Evolutionary conservation across 2,113 vertebrate species (phyloP).

Genomic region (Lontra canadensis): DNA sequence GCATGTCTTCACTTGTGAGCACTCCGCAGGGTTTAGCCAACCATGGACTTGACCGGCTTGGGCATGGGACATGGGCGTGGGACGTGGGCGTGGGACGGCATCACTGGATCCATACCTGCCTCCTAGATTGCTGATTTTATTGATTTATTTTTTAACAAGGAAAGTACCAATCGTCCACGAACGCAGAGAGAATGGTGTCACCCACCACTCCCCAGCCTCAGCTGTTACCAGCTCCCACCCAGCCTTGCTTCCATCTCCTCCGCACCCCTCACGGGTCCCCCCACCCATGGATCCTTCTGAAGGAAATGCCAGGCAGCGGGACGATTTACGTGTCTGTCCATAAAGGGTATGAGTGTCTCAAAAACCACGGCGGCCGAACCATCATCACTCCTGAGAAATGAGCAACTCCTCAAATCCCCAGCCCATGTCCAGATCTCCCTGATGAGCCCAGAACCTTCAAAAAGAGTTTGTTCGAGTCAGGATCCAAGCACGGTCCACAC

Average conservation of each 20-base stretch:
- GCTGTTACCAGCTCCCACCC: accelerated
- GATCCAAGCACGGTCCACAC: not conserved
- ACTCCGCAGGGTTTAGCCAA: slow-evolving; percentile 85
- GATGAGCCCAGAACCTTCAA: not conserved
- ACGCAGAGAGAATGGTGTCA: not conserved
- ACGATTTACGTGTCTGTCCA: not conserved
- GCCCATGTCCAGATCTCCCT: not conserved
- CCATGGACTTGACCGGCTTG: slow-evolving; percentile 87
- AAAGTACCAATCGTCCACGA: not conserved
- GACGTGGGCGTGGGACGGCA: slow-evolving; percentile 64
- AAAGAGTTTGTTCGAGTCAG: not conserved
- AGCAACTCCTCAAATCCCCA: not conserved
- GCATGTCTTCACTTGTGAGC: slow-evolving; percentile 82
- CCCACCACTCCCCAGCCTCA: accelerated
- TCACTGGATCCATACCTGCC: not conserved
- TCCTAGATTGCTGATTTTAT: not conserved
- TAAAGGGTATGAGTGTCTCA: not conserved
- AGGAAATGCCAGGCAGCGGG: not conserved
- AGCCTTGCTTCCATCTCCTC: not conserved
- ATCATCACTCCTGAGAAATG: not conserved
- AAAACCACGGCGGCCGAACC: not conserved
- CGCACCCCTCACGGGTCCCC: accelerated
- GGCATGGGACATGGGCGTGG: slow-evolving; percentile 82
- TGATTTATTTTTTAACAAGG: not conserved
- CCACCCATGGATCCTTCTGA: accelerated